phyloP scores from a whole-genome alignment of 2,888 invertebrate species.

The Lepidonotus clava region DNA sequence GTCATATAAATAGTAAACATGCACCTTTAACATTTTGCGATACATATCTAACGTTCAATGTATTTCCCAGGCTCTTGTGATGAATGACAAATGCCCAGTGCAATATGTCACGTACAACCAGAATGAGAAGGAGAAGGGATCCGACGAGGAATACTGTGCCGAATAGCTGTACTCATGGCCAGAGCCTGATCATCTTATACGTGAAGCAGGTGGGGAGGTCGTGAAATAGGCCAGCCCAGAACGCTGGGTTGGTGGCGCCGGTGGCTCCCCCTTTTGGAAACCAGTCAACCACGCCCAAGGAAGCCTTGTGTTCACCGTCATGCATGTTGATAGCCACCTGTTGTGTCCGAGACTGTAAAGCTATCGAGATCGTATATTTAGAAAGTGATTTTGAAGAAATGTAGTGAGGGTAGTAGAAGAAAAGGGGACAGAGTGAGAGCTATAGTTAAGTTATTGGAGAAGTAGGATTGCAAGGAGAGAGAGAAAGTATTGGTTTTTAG shows the following conservation, averaged over 20 bases:
- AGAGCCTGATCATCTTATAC: background rate
- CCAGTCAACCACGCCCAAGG: background rate
- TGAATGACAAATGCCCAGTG: constrained; percentile 95
- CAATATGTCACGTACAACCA: constrained; percentile 92
- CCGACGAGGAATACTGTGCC: constrained; percentile 48
- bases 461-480: background rate
- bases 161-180: background rate
- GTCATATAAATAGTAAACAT: background rate
- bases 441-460: background rate
- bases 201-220: background rate
- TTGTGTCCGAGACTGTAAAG: background rate
- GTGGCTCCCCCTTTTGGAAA: background rate
- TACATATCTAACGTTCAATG: background rate
- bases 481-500: background rate
- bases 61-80: constrained; percentile 88
- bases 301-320: background rate
- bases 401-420: background rate
- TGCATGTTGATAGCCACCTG: background rate
- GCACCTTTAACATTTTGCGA: no score
- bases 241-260: background rate
- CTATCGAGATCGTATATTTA: background rate
- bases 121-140: constrained; percentile 48
- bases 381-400: background rate
- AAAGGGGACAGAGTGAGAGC: background rate
- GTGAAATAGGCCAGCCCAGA: background rate